A percentile compares a stretch with the other conserved stretches of the same genome.
Evolutionary conservation across 37 sponge, comb jelly and placozoan genomes (phyloP).

Genomic region (Hexactinellida sp.): DNA sequence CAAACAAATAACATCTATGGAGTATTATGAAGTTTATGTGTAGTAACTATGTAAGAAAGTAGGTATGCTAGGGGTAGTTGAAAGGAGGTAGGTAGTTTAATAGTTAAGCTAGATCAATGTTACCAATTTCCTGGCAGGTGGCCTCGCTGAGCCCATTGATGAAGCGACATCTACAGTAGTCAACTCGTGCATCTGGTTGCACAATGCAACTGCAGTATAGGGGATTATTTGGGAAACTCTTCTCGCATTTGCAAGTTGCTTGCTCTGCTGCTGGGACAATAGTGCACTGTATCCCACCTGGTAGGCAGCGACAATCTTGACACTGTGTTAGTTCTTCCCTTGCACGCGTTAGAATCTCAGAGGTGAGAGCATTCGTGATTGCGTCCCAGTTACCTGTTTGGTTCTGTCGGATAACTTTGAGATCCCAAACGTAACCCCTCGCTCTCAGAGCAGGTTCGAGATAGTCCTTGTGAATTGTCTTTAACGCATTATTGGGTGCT

Average conservation of each 20-base stretch:
- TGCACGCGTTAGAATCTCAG: background rate
- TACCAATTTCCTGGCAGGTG: background rate
- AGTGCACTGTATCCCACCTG: background rate
- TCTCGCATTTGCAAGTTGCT: background rate
- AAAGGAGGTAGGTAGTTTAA: background rate
- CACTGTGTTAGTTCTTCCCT: slow-evolving; percentile 12
- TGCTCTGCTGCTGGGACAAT: background rate
- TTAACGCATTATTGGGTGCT: background rate
- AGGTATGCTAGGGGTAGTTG: too few species aligned
- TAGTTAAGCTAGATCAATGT: background rate
- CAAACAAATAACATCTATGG: too few species aligned
- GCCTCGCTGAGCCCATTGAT: background rate
- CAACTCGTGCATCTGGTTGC: background rate
- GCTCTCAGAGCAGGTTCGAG: background rate
- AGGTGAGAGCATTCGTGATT: background rate
- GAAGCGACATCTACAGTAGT: too few species aligned
- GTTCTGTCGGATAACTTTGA: background rate
- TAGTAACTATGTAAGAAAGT: too few species aligned
- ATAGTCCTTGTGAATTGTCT: background rate
- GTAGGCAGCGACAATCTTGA: background rate
- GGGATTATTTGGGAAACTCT: background rate
- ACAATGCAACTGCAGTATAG: background rate
- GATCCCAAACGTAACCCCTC: background rate
- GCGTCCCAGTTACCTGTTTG: background rate
- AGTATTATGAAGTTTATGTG: too few species aligned